Conservation (phyloP, 35 echinoderm and acorn worm genomes). For the Ophioderma brevispina region DNA sequence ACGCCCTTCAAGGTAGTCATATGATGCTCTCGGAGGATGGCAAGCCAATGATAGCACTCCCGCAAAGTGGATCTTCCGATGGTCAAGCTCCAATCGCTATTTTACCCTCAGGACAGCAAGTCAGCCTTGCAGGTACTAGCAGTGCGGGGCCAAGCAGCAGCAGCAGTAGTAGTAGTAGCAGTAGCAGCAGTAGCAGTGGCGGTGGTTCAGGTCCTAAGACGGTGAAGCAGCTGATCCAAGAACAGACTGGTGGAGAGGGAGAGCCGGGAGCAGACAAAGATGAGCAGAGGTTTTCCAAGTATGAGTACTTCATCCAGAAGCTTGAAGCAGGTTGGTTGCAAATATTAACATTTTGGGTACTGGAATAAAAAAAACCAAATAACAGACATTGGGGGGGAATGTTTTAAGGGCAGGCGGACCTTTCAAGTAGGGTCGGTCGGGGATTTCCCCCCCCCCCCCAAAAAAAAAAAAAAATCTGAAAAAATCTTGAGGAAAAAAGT, state of each 20-base stretch:
- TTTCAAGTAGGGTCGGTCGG: too few relatives aligned
- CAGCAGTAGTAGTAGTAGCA: background rate
- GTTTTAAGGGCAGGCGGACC: too few relatives aligned
- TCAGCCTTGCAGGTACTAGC: background rate
- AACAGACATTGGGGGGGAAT: too few relatives aligned
- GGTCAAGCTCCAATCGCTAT: background rate
- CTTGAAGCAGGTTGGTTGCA: constrained; percentile 88
- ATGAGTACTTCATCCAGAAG: constrained; percentile 99
- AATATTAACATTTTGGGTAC: too few relatives aligned
- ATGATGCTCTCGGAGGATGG: background rate
- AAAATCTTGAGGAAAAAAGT: too few relatives aligned
- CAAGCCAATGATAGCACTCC: background rate
- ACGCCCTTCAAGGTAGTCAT: background rate
- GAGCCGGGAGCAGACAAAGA: constrained; percentile 42
- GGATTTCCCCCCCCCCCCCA: too few relatives aligned
- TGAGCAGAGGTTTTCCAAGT: constrained; percentile 83
- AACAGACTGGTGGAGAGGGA: constrained; percentile 51
- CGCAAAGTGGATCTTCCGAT: background rate
- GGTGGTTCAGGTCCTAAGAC: constrained; percentile 17
- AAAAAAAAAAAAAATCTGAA: too few relatives aligned
- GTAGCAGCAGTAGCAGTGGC: background rate
- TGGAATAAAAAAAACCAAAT: too few relatives aligned
- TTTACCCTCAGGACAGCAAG: background rate
- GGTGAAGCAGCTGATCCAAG: constrained; percentile 68
- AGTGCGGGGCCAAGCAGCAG: background rate